Percentiles rank a stretch among this genome's conserved stretches.
Evolutionary conservation across 2,113 vertebrate species (phyloP).

Genomic region (Lasiurus cinereus): DNA sequence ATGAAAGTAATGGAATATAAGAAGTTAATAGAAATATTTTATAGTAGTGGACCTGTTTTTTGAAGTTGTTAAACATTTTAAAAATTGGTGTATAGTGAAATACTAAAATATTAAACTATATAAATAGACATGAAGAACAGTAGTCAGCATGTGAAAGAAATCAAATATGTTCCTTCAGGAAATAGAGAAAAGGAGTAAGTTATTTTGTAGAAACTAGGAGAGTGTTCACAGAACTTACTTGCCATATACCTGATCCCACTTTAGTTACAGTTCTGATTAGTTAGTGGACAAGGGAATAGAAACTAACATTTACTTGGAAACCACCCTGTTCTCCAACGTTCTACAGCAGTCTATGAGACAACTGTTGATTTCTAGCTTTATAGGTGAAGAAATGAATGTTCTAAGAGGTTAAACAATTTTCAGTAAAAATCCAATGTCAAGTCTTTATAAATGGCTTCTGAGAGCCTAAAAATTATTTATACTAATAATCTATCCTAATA

Average conservation of each 20-base stretch:
- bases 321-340: slow-evolving; percentile 17
- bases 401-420: slow-evolving; percentile 16
- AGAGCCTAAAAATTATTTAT: slow-evolving; percentile 7
- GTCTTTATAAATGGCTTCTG: slow-evolving; percentile 32
- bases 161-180: not conserved
- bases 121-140: slow-evolving; percentile 40
- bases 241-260: not conserved
- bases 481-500: not conserved
- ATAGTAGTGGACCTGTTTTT: slow-evolving; percentile 14
- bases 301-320: slow-evolving; percentile 31
- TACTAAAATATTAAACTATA: slow-evolving; percentile 25
- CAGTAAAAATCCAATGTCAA: not conserved
- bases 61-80: slow-evolving; percentile 31
- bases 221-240: not conserved
- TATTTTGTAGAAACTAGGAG: not conserved
- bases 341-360: not conserved
- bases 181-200: slow-evolving; percentile 24
- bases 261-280: slow-evolving; percentile 50
- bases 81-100: not conserved
- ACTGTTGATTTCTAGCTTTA: slow-evolving; percentile 51
- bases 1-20: slow-evolving; percentile 39
- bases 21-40: slow-evolving; percentile 33
- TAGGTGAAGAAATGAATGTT: slow-evolving; percentile 36
- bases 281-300: not conserved
- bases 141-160: slow-evolving; percentile 49